Evolutionary conservation across 2,888 invertebrate species (phyloP).

Genomic region (Adelognathus sp.): DNA sequence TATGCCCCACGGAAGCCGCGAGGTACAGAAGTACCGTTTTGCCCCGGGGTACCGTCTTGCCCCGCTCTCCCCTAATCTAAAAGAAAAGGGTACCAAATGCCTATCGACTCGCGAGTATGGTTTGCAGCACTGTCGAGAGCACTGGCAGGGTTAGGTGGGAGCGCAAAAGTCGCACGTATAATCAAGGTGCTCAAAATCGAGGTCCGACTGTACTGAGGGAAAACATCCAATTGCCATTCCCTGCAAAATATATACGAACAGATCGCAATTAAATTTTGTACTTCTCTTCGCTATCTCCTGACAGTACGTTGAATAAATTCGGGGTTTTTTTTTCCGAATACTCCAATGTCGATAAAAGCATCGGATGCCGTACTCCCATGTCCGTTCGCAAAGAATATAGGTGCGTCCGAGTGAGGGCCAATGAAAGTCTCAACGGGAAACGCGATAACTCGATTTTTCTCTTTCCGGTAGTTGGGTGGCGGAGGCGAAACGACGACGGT

Average conservation of each 20-base stretch:
- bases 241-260: background rate
- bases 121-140: too few species aligned
- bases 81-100: too few species aligned
- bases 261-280: background rate
- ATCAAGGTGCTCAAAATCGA: too few species aligned
- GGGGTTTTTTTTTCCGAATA: background rate
- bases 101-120: too few species aligned
- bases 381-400: conserved; percentile 1
- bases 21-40: too few species aligned
- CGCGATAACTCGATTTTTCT: conserved; percentile 24
- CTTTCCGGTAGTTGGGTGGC: background rate
- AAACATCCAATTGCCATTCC: background rate
- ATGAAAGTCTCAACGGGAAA: conserved; percentile 14
- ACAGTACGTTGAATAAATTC: background rate
- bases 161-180: too few species aligned
- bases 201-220: too few species aligned
- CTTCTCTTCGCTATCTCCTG: background rate
- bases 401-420: background rate
- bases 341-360: background rate
- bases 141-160: too few species aligned
- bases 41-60: too few species aligned
- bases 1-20: too few species aligned
- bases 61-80: too few species aligned
- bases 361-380: background rate
- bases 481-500: background rate